Evolutionary conservation across 2,113 vertebrate species (phyloP), one percentile per base, ranked within the genome.

Genomic region (Zapus hudsonius): DNA sequence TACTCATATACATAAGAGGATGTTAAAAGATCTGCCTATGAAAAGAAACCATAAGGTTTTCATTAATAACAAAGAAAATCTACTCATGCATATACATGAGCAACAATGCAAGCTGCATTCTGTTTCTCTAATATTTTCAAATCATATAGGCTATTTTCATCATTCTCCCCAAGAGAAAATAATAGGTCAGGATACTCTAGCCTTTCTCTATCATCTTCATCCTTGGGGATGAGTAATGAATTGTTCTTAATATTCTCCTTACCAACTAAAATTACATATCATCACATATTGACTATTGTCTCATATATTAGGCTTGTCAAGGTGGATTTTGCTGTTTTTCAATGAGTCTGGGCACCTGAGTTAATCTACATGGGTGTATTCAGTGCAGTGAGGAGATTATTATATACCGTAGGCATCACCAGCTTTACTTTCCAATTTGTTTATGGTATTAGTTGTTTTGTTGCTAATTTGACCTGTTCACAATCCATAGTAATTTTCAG

Each of bases 41-140:
- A 80, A 94, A 79, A 80, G 17, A 42, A n/a, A 63, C 11, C 33
- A 78, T 59, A 91, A 67, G 44, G 11, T 59, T 69, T 23, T 47
- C 63, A 57, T 76, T 86, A 61, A 84, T 88, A 29, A 6, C 7
- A 38, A 93, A 82, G 29, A 92, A 66, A 87, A 90, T 19, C 22
- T 57, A 74, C 29, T 29, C 1, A 82, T 15, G 15, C 0, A 11
- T n/a, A n/a, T 47, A 67, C 4, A 2, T 69, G 40, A 83, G 63
- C 76, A 36, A 23, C 1, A 83, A 1, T 52, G 5, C 11, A 27
- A 40, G 33, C 6, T 52, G 29, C 38, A 29, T 92, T 87, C 2
- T 81, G 33, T 36, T 42, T 63, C 74, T 84, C 7, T 64, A 73
- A 22, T 29, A 44, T 66, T 63, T 89, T 1, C 8, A 44, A 31